These are phyloP conservation scores for Drosophila neocordata DNA, from an alignment of 1,140 invertebrate species.

Conservation along the genomic window DNA sequence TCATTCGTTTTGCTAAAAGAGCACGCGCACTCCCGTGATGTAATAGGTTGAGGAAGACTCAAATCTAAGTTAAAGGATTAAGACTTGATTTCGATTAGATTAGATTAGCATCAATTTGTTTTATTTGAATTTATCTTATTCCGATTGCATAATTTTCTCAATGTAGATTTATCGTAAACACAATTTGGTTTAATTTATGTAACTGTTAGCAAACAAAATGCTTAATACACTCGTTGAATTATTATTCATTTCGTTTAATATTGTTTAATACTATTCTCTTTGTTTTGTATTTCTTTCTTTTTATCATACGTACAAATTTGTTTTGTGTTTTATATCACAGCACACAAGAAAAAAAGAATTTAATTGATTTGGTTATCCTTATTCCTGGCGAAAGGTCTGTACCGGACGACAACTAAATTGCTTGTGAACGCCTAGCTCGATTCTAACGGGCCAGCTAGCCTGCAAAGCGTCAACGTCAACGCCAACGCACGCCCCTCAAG, in stretches of 20 bases:
- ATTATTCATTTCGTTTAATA: not conserved
- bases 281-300: conserved; percentile 31
- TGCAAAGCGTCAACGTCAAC: conserved; percentile 30
- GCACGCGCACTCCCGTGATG: conserved; percentile 63
- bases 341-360: conserved; percentile 73
- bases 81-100: not conserved
- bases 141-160: conserved; percentile 48
- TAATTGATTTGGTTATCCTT: conserved; percentile 61
- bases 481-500: conserved; percentile 50
- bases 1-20: conserved; percentile 33
- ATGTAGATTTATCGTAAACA: conserved; percentile 25
- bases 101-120: not conserved
- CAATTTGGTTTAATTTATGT: conserved; percentile 33
- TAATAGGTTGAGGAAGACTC: conserved; percentile 39
- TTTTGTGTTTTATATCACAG: conserved; percentile 80
- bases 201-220: conserved; percentile 24
- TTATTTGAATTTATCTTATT: conserved; percentile 25
- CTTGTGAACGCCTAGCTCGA: conserved; percentile 62
- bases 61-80: not conserved
- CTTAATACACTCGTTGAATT: conserved; percentile 8
- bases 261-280: conserved; percentile 10
- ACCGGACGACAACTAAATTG: conserved; percentile 80
- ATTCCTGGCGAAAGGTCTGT: conserved; percentile 77
- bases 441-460: conserved; percentile 55
- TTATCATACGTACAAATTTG: conserved; percentile 73